These are phyloP conservation scores for Zaprionus capensis DNA, from an alignment of 1,140 invertebrate species.

Conservation along the genomic window DNA sequence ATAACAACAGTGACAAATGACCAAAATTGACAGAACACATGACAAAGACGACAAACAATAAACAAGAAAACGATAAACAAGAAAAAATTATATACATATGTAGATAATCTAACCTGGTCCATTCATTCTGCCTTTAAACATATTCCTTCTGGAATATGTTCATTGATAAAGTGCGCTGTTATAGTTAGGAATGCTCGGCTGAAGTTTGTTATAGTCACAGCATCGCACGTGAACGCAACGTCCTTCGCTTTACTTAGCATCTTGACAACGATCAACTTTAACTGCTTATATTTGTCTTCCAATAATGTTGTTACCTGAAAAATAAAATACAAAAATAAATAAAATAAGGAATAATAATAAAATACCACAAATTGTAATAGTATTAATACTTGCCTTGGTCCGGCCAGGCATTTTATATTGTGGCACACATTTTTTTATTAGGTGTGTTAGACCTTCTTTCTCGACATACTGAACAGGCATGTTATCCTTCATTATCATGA, in stretches of 20 bases:
- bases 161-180: too few species aligned
- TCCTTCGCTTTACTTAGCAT: too few species aligned
- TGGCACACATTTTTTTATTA: constrained; percentile 19
- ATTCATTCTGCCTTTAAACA: too few species aligned
- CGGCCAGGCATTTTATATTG: not conserved
- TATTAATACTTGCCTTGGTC: constrained; percentile 29
- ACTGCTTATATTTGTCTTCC: too few species aligned
- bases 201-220: too few species aligned
- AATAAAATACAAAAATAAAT: too few species aligned
- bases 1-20: constrained; percentile 21
- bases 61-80: not conserved
- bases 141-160: too few species aligned
- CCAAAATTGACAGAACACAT: constrained; percentile 19
- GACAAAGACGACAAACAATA: constrained; percentile 25
- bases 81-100: constrained; percentile 23
- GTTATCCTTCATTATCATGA: too few species aligned
- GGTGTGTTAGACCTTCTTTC: constrained; percentile 30
- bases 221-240: too few species aligned
- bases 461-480: constrained; percentile 22
- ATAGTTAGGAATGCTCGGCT: too few species aligned
- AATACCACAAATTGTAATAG: not conserved
- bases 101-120: not conserved
- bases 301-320: too few species aligned
- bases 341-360: not conserved
- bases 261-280: too few species aligned